A percentile compares a stretch with the other conserved stretches of the same genome.
Conservation (phyloP, 2,797 vertebrate genomes). For the Streptopelia turtur region DNA sequence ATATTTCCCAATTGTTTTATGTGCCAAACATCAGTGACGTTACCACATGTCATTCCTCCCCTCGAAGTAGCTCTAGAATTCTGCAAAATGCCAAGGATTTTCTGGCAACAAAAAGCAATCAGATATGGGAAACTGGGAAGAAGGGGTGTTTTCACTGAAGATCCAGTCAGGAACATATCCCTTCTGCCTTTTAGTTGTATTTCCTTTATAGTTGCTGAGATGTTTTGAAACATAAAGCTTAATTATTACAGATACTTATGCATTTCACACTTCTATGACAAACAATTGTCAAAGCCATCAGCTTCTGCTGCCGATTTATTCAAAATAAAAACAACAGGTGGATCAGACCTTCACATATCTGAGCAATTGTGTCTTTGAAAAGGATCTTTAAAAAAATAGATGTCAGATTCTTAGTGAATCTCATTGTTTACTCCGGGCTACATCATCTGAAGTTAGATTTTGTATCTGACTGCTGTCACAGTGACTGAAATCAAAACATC, state of each 20-base stretch:
- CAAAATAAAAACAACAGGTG: conserved; percentile 6
- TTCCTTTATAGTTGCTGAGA: conserved; percentile 33
- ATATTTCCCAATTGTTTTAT: not conserved
- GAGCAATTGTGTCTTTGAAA: conserved; percentile 55
- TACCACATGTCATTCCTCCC: not conserved
- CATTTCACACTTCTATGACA: conserved; percentile 23
- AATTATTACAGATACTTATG: conserved; percentile 42
- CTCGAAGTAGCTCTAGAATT: not conserved
- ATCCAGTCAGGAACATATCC: not conserved
- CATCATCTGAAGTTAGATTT: conserved; percentile 32
- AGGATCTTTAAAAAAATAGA: conserved; percentile 43
- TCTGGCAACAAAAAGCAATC: conserved; percentile 18
- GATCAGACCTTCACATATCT: conserved; percentile 39
- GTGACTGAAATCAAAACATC: conserved; percentile 45
- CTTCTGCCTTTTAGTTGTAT: conserved; percentile 22
- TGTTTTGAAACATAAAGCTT: conserved; percentile 52
- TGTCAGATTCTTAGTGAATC: conserved; percentile 23
- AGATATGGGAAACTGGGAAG: not conserved
- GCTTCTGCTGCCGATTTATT: conserved; percentile 24
- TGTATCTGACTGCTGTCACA: conserved; percentile 47
- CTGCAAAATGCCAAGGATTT: conserved; percentile 20
- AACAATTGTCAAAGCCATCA: conserved; percentile 23
- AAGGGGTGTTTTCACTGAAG: conserved; percentile 34
- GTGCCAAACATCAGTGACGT: not conserved
- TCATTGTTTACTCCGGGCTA: conserved; percentile 49